Evolutionary conservation across 2,113 vertebrate genomes (phyloP).

Genomic region (Leuciscus idus): DNA sequence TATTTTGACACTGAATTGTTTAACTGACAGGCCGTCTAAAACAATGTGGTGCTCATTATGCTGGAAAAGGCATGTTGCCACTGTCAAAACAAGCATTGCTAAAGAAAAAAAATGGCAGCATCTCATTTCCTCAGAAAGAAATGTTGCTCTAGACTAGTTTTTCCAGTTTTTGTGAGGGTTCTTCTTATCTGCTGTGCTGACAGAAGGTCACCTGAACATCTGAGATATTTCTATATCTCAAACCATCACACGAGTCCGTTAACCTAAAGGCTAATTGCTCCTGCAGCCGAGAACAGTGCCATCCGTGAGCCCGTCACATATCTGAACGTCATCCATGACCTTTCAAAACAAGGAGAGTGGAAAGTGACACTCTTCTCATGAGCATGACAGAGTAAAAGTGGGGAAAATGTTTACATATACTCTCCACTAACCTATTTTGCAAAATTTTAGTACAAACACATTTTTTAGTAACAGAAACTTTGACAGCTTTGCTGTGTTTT

Average conservation of each 20-base stretch:
- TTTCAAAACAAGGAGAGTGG: conserved; percentile 34
- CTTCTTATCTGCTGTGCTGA: conserved; percentile 14
- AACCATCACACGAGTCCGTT: neutral
- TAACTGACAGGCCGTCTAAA: neutral
- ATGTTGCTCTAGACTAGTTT: neutral
- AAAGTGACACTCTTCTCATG: conserved; percentile 20
- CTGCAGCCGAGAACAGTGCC: conserved; percentile 12
- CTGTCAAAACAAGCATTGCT: neutral
- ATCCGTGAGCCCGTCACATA: conserved; percentile 3
- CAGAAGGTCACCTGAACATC: conserved; percentile 48
- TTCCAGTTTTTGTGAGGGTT: neutral
- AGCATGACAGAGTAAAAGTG: neutral
- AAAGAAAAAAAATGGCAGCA: neutral
- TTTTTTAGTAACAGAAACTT: neutral
- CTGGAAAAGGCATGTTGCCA: neutral
- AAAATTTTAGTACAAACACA: neutral
- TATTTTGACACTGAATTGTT: neutral
- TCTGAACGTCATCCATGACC: conserved; percentile 45
- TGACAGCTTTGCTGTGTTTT: neutral
- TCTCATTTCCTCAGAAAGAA: neutral
- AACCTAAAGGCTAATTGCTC: conserved; percentile 35
- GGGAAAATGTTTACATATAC: neutral
- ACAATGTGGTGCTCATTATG: neutral
- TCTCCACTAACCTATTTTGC: neutral
- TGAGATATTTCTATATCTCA: conserved; percentile 20